Percentiles rank a stretch among this genome's conserved stretches.
These are phyloP conservation scores for Octodon degus DNA, from an alignment of 2,113 vertebrate species.

Conservation along the genomic window DNA sequence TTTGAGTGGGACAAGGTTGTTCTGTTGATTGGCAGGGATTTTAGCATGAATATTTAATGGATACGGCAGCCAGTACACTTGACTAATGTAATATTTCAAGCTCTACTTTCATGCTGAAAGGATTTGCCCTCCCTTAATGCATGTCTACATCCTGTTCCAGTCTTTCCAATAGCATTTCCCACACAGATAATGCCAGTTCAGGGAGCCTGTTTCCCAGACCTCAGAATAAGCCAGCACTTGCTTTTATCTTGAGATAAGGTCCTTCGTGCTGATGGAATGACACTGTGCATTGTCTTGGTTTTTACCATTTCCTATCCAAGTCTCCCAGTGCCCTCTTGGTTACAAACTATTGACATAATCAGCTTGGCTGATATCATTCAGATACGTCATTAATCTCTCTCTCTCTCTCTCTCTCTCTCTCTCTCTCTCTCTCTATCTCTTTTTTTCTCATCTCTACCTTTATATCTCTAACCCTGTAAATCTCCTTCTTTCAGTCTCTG, in stretches of 20 bases:
- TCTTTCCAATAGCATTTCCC: slow-evolving; percentile 49
- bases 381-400: not conserved
- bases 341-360: slow-evolving; percentile 38
- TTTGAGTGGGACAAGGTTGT: slow-evolving; percentile 55
- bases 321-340: not conserved
- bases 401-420: not conserved
- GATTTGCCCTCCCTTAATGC: slow-evolving; percentile 75
- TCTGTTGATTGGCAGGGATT: slow-evolving; percentile 70
- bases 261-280: not conserved
- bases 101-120: slow-evolving; percentile 61
- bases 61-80: slow-evolving; percentile 42
- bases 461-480: not conserved
- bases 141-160: slow-evolving; percentile 70
- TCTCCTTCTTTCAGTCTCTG: not conserved
- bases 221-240: slow-evolving; percentile 34
- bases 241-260: slow-evolving; percentile 51
- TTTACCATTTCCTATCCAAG: slow-evolving; percentile 44
- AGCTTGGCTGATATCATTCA: not conserved
- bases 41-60: slow-evolving; percentile 80
- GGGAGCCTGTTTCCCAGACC: slow-evolving; percentile 54
- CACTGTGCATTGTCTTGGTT: slow-evolving; percentile 40
- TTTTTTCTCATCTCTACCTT: not conserved
- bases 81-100: slow-evolving; percentile 73
- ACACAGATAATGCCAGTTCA: slow-evolving; percentile 55
- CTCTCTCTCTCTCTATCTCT: not conserved